phyloP scores from a whole-genome alignment of 1,140 invertebrate genomes.

The Drosophila prosaltans region DNA sequence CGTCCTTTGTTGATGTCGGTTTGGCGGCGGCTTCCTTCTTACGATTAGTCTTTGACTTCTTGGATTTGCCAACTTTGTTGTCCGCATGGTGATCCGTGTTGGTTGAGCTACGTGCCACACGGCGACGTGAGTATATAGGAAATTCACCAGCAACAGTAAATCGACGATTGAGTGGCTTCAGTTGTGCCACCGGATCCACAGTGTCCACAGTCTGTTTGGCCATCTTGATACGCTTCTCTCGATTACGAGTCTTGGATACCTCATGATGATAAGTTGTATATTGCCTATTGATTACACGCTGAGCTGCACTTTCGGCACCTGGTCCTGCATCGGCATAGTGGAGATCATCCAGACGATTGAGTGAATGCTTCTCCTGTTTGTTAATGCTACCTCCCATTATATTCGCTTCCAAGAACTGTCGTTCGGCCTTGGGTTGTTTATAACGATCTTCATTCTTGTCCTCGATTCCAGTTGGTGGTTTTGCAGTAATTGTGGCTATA shows the following conservation, averaged over 20 bases:
- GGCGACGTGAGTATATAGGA: background rate
- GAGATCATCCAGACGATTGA: conserved; percentile 34
- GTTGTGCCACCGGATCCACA: conserved; percentile 13
- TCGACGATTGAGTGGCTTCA: background rate
- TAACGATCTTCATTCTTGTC: too few species aligned
- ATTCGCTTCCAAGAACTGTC: background rate
- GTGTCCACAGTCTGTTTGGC: conserved; percentile 14
- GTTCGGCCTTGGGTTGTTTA: background rate
- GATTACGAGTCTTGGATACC: background rate
- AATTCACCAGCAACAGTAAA: background rate
- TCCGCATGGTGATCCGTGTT: background rate
- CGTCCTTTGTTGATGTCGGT: too few species aligned
- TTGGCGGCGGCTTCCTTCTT: too few species aligned
- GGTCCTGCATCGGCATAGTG: conserved; percentile 20
- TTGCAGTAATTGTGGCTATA: background rate
- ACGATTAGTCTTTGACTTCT: too few species aligned
- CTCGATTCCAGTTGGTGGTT: background rate
- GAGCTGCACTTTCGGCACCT: conserved; percentile 45
- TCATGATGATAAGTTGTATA: conserved; percentile 2
- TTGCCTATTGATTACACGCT: conserved; percentile 48
- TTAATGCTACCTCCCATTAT: background rate
- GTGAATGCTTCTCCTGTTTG: background rate
- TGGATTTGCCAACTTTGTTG: too few species aligned
- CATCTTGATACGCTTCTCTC: background rate
- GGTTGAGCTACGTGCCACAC: background rate